Percentiles rank a stretch among this genome's conserved stretches.
phyloP scores from a whole-genome alignment of 2,113 vertebrate genomes.

The Macrotis lagotis region DNA sequence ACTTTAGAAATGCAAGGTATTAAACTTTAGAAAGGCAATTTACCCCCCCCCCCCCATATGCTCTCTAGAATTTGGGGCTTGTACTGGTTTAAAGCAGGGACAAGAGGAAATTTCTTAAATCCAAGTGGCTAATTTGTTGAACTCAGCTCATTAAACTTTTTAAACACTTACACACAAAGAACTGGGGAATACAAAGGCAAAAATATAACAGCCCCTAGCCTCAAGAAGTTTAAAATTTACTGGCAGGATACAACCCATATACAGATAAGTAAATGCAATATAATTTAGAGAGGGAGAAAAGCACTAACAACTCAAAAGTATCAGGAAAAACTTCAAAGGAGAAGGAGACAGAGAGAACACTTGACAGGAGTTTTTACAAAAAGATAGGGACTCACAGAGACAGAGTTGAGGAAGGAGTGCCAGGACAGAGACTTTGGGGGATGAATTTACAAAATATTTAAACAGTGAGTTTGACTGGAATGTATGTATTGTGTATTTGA shows the following conservation, averaged over 20 bases:
- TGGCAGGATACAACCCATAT: background rate
- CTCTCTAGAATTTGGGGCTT: background rate
- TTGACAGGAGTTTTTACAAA: background rate
- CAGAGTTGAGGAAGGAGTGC: background rate
- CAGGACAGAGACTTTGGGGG: background rate
- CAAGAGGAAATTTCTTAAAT: background rate
- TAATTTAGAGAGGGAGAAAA: background rate
- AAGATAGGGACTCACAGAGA: background rate
- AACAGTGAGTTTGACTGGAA: background rate
- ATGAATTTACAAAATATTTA: background rate
- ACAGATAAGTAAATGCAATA: background rate
- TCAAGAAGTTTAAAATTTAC: background rate
- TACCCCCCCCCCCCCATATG: background rate
- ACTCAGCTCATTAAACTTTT: background rate
- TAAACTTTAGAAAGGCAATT: background rate
- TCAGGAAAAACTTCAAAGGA: background rate
- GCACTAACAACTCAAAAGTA: background rate
- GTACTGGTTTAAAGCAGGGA: background rate
- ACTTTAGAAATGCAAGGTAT: background rate
- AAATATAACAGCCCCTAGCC: background rate
- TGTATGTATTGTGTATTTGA: background rate
- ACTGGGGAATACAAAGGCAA: background rate
- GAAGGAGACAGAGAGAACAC: background rate
- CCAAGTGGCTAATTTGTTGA: background rate
- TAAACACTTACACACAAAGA: background rate